Evolutionary conservation across 1,140 invertebrate genomes (phyloP).

Genomic region (Dendrolimus kikuchii): DNA sequence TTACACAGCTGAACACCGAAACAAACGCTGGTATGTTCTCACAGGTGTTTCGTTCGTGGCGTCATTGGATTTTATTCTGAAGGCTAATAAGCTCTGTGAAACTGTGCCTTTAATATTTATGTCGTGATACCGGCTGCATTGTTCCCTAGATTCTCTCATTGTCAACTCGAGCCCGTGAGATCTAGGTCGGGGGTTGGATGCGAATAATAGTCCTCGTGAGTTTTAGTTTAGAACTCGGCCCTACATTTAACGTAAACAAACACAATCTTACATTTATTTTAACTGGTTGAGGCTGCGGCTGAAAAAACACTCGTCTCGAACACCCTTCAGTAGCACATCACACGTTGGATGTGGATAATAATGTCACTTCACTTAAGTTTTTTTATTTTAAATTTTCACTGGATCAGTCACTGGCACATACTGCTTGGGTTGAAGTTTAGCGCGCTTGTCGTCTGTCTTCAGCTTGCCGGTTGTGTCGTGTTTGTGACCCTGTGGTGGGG

Average conservation of each 20-base stretch:
- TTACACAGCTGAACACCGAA: not conserved
- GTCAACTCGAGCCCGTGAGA: conserved; percentile 46
- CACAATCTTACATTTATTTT: conserved; percentile 61
- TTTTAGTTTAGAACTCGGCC: conserved; percentile 1
- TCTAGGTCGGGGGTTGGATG: conserved; percentile 48
- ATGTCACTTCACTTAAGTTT: conserved; percentile 50
- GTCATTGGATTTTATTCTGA: conserved; percentile 56
- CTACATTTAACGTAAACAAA: conserved; percentile 23
- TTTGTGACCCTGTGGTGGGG: conserved; percentile 39
- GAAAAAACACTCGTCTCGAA: conserved; percentile 32
- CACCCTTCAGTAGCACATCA: conserved; percentile 52
- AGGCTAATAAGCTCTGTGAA: conserved; percentile 48
- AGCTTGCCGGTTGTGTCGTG: conserved; percentile 26
- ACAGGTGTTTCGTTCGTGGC: conserved; percentile 57
- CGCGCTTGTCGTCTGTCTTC: conserved; percentile 20
- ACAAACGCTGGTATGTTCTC: conserved; percentile 63
- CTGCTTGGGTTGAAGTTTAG: conserved; percentile 16
- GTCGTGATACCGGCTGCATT: conserved; percentile 47
- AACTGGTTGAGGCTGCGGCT: conserved; percentile 64
- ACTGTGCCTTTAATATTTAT: conserved; percentile 47
- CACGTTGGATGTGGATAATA: conserved; percentile 25
- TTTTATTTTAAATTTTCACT: conserved; percentile 27
- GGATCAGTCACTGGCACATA: conserved; percentile 56
- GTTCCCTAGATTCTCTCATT: conserved; percentile 39
- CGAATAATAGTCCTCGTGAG: conserved; percentile 23